Percentiles rank a stretch among this genome's conserved stretches.
Evolutionary conservation across 2,888 invertebrate species (phyloP).

Genomic region (Deroplatys truncata): DNA sequence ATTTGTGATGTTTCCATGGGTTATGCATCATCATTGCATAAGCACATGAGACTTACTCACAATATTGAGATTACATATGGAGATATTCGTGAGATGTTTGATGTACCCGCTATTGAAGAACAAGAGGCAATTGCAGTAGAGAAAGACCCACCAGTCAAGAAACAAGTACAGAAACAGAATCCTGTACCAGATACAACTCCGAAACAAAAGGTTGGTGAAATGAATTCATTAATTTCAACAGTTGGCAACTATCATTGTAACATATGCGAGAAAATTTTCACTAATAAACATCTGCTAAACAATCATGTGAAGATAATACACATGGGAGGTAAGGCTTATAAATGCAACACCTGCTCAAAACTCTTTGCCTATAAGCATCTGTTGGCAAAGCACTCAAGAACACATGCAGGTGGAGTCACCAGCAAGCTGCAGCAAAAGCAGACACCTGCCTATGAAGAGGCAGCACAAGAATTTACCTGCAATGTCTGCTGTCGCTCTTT

Average conservation of each 20-base stretch:
- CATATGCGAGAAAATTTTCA: slow-evolving; percentile 18
- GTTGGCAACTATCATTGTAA: not conserved
- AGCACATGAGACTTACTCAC: slow-evolving; percentile 17
- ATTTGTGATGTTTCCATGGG: slow-evolving; percentile 19
- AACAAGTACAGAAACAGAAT: not conserved
- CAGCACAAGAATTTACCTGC: slow-evolving; percentile 2
- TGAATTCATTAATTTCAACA: not conserved
- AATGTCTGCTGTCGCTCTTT: slow-evolving; percentile 19
- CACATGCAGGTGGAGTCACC: not conserved
- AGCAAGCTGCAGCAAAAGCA: not conserved
- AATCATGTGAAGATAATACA: slow-evolving; percentile 20
- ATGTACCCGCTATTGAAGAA: not conserved
- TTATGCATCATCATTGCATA: slow-evolving; percentile 25
- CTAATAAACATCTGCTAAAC: slow-evolving; percentile 2
- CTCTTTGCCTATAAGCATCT: slow-evolving; percentile 10
- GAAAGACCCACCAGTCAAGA: not conserved
- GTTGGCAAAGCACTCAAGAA: slow-evolving; percentile 11
- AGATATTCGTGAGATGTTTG: not conserved
- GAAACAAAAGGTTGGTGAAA: not conserved
- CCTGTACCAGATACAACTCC: not conserved
- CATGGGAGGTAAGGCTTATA: slow-evolving; percentile 17
- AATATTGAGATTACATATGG: not conserved
- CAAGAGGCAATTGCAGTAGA: not conserved
- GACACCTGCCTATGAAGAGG: not conserved
- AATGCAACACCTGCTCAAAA: slow-evolving; percentile 20